Conservation (phyloP, 2,113 vertebrate species). For the Strix uralensis region DNA sequence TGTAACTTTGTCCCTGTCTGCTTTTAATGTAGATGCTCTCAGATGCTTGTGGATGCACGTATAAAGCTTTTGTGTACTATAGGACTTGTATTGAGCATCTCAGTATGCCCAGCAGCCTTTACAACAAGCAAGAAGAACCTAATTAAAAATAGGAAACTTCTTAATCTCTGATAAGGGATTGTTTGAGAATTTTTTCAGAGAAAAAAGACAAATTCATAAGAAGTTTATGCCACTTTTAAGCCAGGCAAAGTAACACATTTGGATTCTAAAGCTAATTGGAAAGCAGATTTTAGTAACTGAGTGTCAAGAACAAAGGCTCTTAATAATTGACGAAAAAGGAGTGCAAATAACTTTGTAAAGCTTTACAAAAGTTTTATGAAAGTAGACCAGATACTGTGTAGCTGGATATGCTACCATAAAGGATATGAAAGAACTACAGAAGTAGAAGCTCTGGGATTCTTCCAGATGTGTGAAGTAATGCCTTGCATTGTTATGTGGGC, state of each 20-base stretch:
- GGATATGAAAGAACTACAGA: not conserved
- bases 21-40: not conserved
- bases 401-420: not conserved
- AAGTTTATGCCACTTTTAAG: not conserved
- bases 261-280: slow-evolving; percentile 3
- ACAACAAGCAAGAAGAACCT: not conserved
- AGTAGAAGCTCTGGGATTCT: not conserved
- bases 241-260: not conserved
- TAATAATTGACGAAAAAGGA: not conserved
- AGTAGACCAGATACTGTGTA: not conserved
- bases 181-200: not conserved
- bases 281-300: not conserved
- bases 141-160: not conserved
- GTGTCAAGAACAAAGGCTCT: not conserved
- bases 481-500: slow-evolving; percentile 10
- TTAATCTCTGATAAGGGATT: not conserved
- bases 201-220: not conserved
- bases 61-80: not conserved
- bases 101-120: not conserved
- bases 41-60: not conserved
- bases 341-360: not conserved
- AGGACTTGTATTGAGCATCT: not conserved
- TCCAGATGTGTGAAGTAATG: not conserved
- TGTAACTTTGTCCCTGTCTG: not conserved
- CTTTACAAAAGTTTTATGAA: not conserved